phyloP scores from a whole-genome alignment of 2,888 invertebrate species.

The Mechanitis messenoides region DNA sequence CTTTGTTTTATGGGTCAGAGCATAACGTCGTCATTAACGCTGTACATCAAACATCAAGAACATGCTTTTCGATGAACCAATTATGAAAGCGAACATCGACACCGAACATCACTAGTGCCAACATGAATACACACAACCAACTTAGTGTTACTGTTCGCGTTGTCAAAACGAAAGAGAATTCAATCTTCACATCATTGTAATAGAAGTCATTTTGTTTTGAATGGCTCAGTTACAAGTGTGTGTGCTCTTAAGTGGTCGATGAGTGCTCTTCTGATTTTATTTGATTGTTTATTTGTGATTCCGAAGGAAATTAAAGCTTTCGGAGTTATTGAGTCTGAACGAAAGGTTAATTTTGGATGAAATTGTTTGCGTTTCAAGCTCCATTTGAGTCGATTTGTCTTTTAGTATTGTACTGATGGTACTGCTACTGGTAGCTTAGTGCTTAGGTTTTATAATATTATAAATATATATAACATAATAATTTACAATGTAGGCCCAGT shows the following conservation, averaged over 20 bases:
- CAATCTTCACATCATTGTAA: slow-evolving; percentile 26
- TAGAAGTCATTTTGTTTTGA: slow-evolving; percentile 27
- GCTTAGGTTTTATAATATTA: no score
- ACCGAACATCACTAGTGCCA: slow-evolving; percentile 42
- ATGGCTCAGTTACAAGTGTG: slow-evolving; percentile 21
- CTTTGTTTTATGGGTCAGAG: no score
- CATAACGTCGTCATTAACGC: no score
- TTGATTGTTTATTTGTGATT: slow-evolving; percentile 68
- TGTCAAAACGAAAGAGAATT: slow-evolving; percentile 14
- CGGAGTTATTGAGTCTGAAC: not conserved
- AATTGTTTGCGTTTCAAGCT: slow-evolving; percentile 26
- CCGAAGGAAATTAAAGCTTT: slow-evolving; percentile 44
- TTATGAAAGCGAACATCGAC: slow-evolving; percentile 32
- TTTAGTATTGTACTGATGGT: no score
- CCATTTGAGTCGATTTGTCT: slow-evolving; percentile 8
- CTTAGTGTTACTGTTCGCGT: slow-evolving; percentile 18
- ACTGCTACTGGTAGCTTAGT: no score
- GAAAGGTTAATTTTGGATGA: slow-evolving; percentile 33
- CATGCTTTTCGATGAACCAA: slow-evolving; percentile 4
- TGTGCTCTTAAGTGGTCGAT: slow-evolving; percentile 53
- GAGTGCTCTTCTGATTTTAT: slow-evolving; percentile 64
- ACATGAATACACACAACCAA: slow-evolving; percentile 39
- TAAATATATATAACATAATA: no score
- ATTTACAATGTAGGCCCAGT: no score
- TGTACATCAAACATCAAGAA: slow-evolving; percentile 2